Evolutionary conservation across 2,113 vertebrate genomes (phyloP), one percentile per base, ranked within the genome.

Genomic region (Campylomormyrus tamandua): DNA sequence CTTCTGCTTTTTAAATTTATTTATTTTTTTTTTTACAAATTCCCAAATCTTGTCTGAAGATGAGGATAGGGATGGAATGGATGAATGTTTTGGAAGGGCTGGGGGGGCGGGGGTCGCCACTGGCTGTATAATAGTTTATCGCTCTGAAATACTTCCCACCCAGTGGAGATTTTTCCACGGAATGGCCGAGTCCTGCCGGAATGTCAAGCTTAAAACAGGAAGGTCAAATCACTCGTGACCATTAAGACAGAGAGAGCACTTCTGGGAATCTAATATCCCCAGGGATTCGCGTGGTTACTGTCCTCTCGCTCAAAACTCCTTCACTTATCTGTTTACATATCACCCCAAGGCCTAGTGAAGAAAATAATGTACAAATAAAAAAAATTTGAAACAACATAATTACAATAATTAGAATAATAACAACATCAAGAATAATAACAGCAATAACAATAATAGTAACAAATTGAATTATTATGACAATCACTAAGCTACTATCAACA

Each of bases 391-490:
- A 92, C 17, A 92, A 87, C 74, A 62, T 17, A 92, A 91, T 89
- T 87, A 90, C 86, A 93, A 92, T 91, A 84, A 90, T 91, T 89
- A 89, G 80, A 89, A 89, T 83, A 89, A 89, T 80, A 83, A 89
- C 88, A 89, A 89, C 77, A 83, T 83, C 77, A 92, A 92, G 90
- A 91, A 89, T 87, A 93, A 93, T 89, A 91, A 90, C 90, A 91
- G 91, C 89, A 92, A 90, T 89, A 94, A 92, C 89, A 92, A 90
- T 87, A 89, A 93, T 90, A 92, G 91, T 91, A 88, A 93, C 91
- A 92, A 89, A 93, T 90, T 87, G 89, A 91, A 91, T 90, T 83
- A 90, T 91, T 91, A 92, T 91, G 92, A 90, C 90, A 90, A 92
- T 91, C 91, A 91, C 92, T 93, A 89, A 90, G 90, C 89, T 92